phyloP scores from a whole-genome alignment of 1,140 invertebrate species.

The Colletes latitarsis region DNA sequence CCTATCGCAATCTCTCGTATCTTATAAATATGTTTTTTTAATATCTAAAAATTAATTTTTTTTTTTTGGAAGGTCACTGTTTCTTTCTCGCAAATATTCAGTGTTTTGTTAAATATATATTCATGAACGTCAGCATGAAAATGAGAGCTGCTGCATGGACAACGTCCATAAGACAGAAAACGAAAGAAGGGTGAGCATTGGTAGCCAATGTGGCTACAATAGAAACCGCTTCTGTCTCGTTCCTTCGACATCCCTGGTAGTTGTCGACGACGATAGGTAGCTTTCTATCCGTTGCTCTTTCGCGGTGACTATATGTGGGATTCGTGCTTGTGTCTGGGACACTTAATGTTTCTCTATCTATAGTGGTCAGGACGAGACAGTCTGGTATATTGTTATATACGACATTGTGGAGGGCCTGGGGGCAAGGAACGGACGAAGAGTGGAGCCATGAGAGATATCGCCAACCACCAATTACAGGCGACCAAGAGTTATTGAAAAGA shows the following conservation, averaged over 20 bases:
- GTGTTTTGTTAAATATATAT: background rate
- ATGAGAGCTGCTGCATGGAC: conserved; percentile 66
- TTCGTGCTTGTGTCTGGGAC: conserved; percentile 66
- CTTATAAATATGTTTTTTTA: too few relatives aligned
- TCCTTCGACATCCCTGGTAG: conserved; percentile 29
- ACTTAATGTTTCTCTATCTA: conserved; percentile 81
- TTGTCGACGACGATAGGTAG: conserved; percentile 48
- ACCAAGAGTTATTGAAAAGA: conserved; percentile 81
- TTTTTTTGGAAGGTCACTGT: background rate
- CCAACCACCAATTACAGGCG: conserved; percentile 77
- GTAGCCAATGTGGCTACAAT: conserved; percentile 66
- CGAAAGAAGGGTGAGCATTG: conserved; percentile 69
- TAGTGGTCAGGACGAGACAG: conserved; percentile 73
- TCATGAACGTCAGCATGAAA: background rate
- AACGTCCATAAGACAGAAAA: conserved; percentile 69
- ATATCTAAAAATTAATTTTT: background rate
- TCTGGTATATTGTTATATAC: conserved; percentile 80
- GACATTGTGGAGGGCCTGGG: conserved; percentile 71
- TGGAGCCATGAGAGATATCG: conserved; percentile 75
- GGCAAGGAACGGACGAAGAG: conserved; percentile 66
- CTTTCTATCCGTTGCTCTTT: conserved; percentile 42
- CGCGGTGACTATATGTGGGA: conserved; percentile 26
- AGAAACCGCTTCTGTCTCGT: conserved; percentile 43
- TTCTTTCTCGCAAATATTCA: too few relatives aligned
- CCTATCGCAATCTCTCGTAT: too few relatives aligned